Evolutionary conservation across 2,888 invertebrate species (phyloP).

Genomic region (Taenaris catops): DNA sequence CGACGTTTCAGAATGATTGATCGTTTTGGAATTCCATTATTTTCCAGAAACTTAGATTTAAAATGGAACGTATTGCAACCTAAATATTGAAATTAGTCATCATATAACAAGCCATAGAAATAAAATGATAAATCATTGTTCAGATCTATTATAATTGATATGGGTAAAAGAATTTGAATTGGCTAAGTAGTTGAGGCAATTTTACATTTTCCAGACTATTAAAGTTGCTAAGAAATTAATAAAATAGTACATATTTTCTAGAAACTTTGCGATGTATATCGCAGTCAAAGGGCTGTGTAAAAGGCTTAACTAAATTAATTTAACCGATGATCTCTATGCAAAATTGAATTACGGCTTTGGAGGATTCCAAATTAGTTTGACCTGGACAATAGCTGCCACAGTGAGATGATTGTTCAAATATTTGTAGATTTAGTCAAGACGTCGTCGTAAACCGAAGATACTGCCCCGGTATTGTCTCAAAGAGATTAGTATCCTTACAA

Average conservation of each 20-base stretch:
- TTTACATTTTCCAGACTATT: too few relatives aligned
- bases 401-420: conserved; percentile 61
- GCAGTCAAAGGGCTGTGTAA: conserved; percentile 41
- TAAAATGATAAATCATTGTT: too few relatives aligned
- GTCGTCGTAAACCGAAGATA: conserved; percentile 70
- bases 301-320: conserved; percentile 45
- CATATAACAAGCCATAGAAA: too few relatives aligned
- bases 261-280: conserved; percentile 17
- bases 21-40: too few relatives aligned
- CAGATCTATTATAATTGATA: too few relatives aligned
- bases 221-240: not conserved
- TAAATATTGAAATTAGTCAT: too few relatives aligned
- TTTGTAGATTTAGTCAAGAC: conserved; percentile 60
- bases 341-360: conserved; percentile 63
- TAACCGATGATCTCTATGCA: conserved; percentile 53
- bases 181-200: too few relatives aligned
- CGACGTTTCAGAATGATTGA: too few relatives aligned
- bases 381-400: conserved; percentile 63
- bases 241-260: conserved; percentile 2
- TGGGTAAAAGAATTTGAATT: too few relatives aligned
- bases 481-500: conserved; percentile 67
- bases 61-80: too few relatives aligned
- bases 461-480: conserved; percentile 67
- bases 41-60: too few relatives aligned
- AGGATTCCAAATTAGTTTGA: conserved; percentile 66